A percentile compares a stretch with the other conserved stretches of the same genome.
phyloP scores from a whole-genome alignment of 2,113 vertebrate species.

The Microtus richardsoni region DNA sequence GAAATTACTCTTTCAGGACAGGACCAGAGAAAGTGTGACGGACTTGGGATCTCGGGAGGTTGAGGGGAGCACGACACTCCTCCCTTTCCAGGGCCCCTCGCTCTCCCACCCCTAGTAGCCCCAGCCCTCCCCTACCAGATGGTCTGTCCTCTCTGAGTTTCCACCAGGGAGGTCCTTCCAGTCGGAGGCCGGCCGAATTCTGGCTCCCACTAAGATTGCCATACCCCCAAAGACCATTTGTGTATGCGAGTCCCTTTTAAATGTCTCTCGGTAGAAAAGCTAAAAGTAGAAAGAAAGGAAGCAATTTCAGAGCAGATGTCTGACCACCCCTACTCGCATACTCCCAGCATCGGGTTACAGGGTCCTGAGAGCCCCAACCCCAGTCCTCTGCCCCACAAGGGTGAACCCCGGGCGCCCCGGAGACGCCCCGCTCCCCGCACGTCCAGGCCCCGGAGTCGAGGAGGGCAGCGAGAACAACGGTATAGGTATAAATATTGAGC shows the following conservation, averaged over 20 bases:
- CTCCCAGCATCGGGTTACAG: slow-evolving; percentile 78
- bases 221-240: slow-evolving; percentile 22
- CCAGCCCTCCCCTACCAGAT: slow-evolving; percentile 30
- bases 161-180: slow-evolving; percentile 74
- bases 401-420: not conserved
- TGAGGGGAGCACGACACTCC: not conserved
- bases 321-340: slow-evolving; percentile 71
- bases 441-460: not conserved
- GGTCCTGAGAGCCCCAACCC: slow-evolving; percentile 76
- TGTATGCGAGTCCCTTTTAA: slow-evolving; percentile 59
- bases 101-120: not conserved
- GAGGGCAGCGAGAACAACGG: not conserved
- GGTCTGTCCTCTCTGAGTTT: slow-evolving; percentile 42
- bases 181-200: slow-evolving; percentile 52
- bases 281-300: slow-evolving; percentile 80
- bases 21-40: not conserved
- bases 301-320: slow-evolving; percentile 78
- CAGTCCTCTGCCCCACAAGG: slow-evolving; percentile 49
- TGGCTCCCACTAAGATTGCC: slow-evolving; percentile 42
- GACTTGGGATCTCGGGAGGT: not conserved
- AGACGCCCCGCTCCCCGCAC: not conserved
- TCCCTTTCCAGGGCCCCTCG: not conserved
- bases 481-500: slow-evolving; percentile 74
- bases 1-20: slow-evolving; percentile 41
- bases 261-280: slow-evolving; percentile 72